These are phyloP conservation scores for Hemitrygon akajei DNA, from an alignment of 2,797 vertebrate genomes.

Conservation along the genomic window DNA sequence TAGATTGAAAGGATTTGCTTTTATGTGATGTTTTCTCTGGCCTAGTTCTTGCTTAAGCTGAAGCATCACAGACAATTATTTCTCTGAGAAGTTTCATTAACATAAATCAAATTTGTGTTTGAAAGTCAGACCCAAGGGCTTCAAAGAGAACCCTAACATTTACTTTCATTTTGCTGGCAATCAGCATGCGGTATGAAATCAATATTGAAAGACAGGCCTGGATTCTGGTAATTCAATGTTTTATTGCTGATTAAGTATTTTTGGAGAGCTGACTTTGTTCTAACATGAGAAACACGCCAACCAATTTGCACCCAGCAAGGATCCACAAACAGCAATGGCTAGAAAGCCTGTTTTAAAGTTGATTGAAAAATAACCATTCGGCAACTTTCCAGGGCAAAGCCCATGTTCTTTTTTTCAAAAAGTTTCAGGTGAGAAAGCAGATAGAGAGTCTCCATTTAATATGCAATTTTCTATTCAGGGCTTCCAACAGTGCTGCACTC, in stretches of 20 bases:
- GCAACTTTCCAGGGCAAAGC: not conserved
- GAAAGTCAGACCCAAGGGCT: no score
- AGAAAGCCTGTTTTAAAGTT: not conserved
- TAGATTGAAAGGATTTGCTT: not conserved
- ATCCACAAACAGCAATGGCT: not conserved
- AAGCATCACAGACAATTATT: no score
- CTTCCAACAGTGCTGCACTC: not conserved
- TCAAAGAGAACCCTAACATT: no score
- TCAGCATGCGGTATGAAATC: no score
- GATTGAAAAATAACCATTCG: not conserved
- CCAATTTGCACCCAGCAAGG: not conserved
- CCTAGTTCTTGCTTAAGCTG: not conserved
- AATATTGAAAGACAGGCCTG: no score
- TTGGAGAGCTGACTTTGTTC: not conserved
- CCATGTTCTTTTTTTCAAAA: not conserved
- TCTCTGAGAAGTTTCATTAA: no score
- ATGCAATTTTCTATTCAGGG: not conserved
- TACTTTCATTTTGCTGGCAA: no score
- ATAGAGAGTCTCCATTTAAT: not conserved
- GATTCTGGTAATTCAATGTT: no score
- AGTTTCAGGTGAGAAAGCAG: not conserved
- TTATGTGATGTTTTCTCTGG: not conserved
- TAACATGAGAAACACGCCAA: not conserved
- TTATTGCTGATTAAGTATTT: not conserved
- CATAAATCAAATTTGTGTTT: no score